A percentile compares a stretch with the other conserved stretches of the same genome.
Conservation (phyloP, 53 echinoderm and acorn worm species). For the Paracentrotus lividus region DNA sequence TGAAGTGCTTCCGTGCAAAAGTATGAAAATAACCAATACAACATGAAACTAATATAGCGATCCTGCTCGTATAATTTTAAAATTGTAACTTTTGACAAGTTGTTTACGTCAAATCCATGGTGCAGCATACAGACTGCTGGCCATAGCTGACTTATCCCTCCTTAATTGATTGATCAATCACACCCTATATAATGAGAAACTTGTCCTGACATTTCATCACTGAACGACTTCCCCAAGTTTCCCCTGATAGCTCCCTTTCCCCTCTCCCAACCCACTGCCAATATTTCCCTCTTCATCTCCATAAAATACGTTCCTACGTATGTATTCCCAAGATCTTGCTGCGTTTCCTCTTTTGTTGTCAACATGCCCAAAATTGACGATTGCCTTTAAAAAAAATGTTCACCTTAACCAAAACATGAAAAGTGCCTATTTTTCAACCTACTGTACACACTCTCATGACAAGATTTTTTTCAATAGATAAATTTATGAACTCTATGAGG, state of each 20-base stretch:
- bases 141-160: constrained; percentile 6
- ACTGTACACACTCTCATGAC: too few species aligned
- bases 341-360: constrained; percentile 19
- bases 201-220: constrained; percentile 50
- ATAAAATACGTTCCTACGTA: not conserved
- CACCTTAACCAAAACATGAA: too few species aligned
- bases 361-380: constrained; percentile 44
- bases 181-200: constrained; percentile 47
- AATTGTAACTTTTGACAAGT: not conserved
- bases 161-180: constrained; percentile 71
- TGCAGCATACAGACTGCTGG: not conserved
- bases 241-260: not conserved
- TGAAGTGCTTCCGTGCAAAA: too few species aligned
- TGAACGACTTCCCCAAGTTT: constrained; percentile 26
- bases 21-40: too few species aligned
- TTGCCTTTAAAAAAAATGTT: too few species aligned
- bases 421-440: too few species aligned
- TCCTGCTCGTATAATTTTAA: not conserved
- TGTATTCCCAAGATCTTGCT: constrained; percentile 26
- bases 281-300: constrained; percentile 27
- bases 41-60: not conserved
- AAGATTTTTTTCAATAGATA: too few species aligned
- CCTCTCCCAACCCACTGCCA: not conserved
- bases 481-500: too few species aligned
- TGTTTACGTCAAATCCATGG: constrained; percentile 8